phyloP scores from a whole-genome alignment of 2,113 vertebrate genomes.

The Sinosuthora webbiana region DNA sequence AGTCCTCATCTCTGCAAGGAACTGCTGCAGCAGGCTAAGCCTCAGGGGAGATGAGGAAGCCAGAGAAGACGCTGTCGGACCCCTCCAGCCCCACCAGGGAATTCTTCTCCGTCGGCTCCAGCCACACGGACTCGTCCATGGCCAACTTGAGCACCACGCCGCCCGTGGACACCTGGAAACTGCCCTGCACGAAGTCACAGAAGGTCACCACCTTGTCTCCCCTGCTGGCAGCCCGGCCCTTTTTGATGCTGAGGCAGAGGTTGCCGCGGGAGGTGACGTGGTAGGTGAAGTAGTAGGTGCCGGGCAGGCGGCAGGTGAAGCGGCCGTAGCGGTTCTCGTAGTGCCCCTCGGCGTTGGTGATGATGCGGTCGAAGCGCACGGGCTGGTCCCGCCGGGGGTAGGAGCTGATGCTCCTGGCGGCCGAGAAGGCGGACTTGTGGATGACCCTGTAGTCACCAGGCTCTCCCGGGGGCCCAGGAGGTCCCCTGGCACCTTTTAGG shows the following conservation, averaged over 20 bases:
- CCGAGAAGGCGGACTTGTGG: constrained; percentile 73
- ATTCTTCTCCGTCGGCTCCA: constrained; percentile 71
- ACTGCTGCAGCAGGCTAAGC: not conserved
- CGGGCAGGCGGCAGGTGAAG: constrained; percentile 72
- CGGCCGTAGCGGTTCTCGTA: constrained; percentile 63
- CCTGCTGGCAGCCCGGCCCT: not conserved
- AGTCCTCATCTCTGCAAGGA: not conserved
- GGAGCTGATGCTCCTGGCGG: not conserved
- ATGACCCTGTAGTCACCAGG: constrained; percentile 61
- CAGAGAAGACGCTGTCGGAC: constrained; percentile 79
- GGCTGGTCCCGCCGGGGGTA: not conserved
- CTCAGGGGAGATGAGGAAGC: constrained; percentile 78
- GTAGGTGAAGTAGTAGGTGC: constrained; percentile 84
- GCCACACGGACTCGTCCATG: constrained; percentile 49
- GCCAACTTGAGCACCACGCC: constrained; percentile 74
- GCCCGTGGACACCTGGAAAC: constrained; percentile 76
- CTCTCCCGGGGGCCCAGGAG: constrained; percentile 48
- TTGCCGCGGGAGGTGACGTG: constrained; percentile 71
- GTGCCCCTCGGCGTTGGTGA: constrained; percentile 48
- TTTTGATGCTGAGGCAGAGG: constrained; percentile 76
- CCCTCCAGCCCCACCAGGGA: constrained; percentile 68
- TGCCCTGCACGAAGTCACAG: constrained; percentile 68
- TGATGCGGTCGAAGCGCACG: constrained; percentile 67
- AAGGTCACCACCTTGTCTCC: constrained; percentile 64
- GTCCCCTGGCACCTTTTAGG: not conserved